Evolutionary conservation across 1,140 invertebrate species (phyloP), one percentile per base, ranked within the genome.

Genomic region (Lasaia peninsularis): DNA sequence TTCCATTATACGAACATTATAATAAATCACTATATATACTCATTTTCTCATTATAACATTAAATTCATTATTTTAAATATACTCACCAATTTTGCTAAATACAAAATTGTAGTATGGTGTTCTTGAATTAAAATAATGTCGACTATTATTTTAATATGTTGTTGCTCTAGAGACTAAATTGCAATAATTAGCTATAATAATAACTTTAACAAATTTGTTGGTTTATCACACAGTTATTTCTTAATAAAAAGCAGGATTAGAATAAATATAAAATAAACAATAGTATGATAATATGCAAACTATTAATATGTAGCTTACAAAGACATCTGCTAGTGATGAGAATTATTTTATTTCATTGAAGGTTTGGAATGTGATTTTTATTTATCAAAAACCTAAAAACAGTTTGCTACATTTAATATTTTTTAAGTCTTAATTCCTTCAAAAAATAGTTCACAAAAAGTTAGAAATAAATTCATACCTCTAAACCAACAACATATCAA

Each of bases 31-130:
- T 16, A 40, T 16, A 18, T 40, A 40, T 14, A 40, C 37, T 40
- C 37, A 14, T 40, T 50, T 20, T 49, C 44, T 50, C 48, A 21
- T 31, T 56, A 56, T 11, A 28, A 44, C 16, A 14, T 33, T 49
- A 50, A 44, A 48, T 16, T 48, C 20, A 59, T 34, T 37, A 59
- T 52, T 37, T 51, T 40, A 21, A 58, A 48, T 34, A 53, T 53
- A 53, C 51, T 32, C 4, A 33, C 32, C 58, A 59, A 59, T 52
- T 59, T 53, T 48, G 54, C 54, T 24, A 8, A 48, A 44, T 10
- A 59, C 58, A 59, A 59, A 59, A 59, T 34, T 53, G 51, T 28
- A 21, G 58, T 53, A 59, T 16, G 57, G 48, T 53, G 37, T 44
- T 44, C 16, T 44, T 44, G 10, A 18, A 44, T 44, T 44, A 18